Evolutionary conservation across 2,797 vertebrate species (phyloP).

Genomic region (Tarsius wallacei): DNA sequence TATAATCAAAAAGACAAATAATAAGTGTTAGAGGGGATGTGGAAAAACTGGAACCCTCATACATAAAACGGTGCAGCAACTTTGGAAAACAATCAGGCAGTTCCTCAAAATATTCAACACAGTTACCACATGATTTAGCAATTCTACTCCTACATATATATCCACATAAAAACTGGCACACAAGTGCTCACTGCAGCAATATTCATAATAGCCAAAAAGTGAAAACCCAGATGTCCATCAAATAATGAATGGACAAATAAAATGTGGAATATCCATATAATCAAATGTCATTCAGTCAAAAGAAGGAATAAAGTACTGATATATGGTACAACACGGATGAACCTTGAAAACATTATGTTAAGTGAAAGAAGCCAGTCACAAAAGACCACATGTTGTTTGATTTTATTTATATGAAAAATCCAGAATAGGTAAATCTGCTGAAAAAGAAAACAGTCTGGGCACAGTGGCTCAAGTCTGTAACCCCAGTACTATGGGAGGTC

Average conservation of each 20-base stretch:
- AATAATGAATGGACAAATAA: not conserved
- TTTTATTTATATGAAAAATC: not conserved
- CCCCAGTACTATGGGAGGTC: too few species aligned
- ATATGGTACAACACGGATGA: not conserved
- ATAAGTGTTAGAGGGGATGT: not conserved
- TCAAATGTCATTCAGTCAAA: not conserved
- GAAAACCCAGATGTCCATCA: not conserved
- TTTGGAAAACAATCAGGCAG: not conserved
- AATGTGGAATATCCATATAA: not conserved
- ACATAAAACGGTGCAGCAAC: not conserved
- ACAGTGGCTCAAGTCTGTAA: too few species aligned
- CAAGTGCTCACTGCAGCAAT: not conserved
- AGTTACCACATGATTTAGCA: not conserved
- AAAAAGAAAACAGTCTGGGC: not conserved
- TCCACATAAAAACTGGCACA: constrained; percentile 16
- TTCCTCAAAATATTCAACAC: constrained; percentile 20
- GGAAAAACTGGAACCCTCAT: constrained; percentile 1
- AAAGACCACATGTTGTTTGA: not conserved
- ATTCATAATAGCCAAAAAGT: not conserved
- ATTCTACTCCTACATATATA: not conserved
- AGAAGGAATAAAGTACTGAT: constrained; percentile 1
- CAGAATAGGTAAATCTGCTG: not conserved
- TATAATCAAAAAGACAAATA: not conserved
- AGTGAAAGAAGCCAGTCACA: constrained; percentile 46
- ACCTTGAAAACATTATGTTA: not conserved